phyloP scores from a whole-genome alignment of 2,797 vertebrate species.

The Schizopygopsis malacanthus region DNA sequence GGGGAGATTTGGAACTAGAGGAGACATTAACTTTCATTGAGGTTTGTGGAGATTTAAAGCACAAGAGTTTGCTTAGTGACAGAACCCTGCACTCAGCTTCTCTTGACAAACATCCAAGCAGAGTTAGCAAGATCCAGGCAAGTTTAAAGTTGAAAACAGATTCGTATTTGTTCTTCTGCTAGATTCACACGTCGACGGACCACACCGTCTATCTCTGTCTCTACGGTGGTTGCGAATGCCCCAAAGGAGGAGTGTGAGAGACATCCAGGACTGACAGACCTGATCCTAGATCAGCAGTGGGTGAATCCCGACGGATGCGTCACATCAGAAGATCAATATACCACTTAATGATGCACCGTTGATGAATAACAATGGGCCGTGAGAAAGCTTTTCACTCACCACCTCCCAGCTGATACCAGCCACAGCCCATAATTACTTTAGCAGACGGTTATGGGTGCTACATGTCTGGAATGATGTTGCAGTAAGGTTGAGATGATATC shows the following conservation, averaged over 20 bases:
- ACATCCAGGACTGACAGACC: conserved; percentile 59
- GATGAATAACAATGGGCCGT: conserved; percentile 73
- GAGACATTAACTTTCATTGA: background rate
- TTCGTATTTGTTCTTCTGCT: conserved; percentile 15
- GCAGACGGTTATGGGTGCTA: conserved; percentile 24
- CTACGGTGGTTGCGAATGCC: conserved; percentile 43
- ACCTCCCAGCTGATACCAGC: conserved; percentile 66
- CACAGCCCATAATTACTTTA: conserved; percentile 68
- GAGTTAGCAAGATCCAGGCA: background rate
- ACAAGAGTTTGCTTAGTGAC: background rate
- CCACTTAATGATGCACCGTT: conserved; percentile 61
- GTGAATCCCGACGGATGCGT: conserved; percentile 63
- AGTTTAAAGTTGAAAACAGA: conserved; percentile 3
- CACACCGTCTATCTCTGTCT: conserved; percentile 1
- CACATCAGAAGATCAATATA: conserved; percentile 73
- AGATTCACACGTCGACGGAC: conserved; percentile 27
- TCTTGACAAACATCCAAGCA: conserved; percentile 14
- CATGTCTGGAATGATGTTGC: background rate
- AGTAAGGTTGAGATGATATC: background rate
- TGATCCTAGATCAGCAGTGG: conserved; percentile 63
- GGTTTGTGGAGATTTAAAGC: conserved; percentile 19
- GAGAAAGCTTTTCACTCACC: conserved; percentile 71
- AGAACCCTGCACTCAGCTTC: background rate
- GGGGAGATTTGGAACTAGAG: conserved; percentile 12
- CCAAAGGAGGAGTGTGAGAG: conserved; percentile 51